phyloP scores from a whole-genome alignment of 1,140 invertebrate genomes.

The Musca domestica region DNA sequence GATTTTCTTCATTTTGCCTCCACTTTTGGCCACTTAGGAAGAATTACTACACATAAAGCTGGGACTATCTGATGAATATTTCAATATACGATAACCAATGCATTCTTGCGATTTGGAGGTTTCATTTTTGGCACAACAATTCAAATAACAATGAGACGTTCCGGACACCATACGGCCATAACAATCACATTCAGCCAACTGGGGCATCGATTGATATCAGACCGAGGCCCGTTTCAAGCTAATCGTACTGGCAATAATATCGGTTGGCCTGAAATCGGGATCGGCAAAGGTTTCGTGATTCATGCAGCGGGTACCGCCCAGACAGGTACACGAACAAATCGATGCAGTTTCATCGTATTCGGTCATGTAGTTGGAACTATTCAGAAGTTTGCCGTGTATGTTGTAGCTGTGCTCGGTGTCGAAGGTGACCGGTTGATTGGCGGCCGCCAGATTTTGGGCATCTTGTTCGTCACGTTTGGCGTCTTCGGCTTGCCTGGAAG shows the following conservation, averaged over 20 bases:
- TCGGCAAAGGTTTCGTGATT: constrained; percentile 57
- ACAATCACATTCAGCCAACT: constrained; percentile 13
- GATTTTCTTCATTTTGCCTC: not conserved
- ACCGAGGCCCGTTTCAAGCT: constrained; percentile 51
- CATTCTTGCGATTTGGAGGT: constrained; percentile 11
- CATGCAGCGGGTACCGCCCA: constrained; percentile 50
- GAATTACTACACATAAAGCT: constrained; percentile 1
- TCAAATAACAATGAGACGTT: constrained; percentile 14
- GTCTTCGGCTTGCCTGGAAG: constrained; percentile 79
- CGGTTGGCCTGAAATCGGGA: constrained; percentile 56
- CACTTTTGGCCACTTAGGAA: not conserved
- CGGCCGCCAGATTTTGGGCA: constrained; percentile 57
- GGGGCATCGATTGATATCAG: constrained; percentile 32
- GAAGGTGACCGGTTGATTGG: constrained; percentile 40
- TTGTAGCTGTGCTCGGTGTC: constrained; percentile 45
- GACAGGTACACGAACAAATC: constrained; percentile 51
- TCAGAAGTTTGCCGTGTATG: constrained; percentile 45
- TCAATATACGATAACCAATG: constrained; percentile 15
- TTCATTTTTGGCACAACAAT: constrained; percentile 22
- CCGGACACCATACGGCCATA: not conserved
- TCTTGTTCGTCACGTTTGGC: constrained; percentile 83
- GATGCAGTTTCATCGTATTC: constrained; percentile 50
- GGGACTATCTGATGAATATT: constrained; percentile 13
- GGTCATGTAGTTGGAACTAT: constrained; percentile 41
- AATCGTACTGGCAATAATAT: constrained; percentile 48